These are phyloP conservation scores for Gulo gulo DNA, from an alignment of 2,113 vertebrate species.

Conservation along the genomic window DNA sequence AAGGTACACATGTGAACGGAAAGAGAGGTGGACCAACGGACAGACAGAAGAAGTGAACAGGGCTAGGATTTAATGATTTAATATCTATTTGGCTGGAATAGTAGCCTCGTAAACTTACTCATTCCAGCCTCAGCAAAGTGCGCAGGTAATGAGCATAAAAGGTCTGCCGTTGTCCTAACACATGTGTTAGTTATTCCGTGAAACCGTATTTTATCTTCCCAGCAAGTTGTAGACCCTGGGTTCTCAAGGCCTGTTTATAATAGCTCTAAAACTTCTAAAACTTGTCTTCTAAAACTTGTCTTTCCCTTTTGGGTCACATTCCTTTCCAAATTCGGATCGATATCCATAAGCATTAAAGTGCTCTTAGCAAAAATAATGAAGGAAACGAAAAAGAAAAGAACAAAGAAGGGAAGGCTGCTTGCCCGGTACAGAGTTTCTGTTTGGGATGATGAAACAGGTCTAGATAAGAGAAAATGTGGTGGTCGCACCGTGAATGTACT, in stretches of 20 bases:
- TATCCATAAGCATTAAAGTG: neutral
- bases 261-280: neutral
- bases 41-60: neutral
- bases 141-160: neutral
- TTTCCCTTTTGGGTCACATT: neutral
- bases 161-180: neutral
- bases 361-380: neutral
- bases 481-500: neutral
- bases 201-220: conserved; percentile 12
- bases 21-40: neutral
- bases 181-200: neutral
- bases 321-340: conserved; percentile 26
- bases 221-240: neutral
- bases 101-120: neutral
- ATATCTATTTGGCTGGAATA: neutral
- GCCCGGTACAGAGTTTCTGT: neutral
- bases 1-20: neutral
- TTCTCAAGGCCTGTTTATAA: neutral
- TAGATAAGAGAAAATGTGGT: neutral
- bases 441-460: neutral
- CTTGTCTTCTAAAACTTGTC: neutral
- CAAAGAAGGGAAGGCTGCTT: conserved; percentile 5
- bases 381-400: neutral
- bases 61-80: neutral
- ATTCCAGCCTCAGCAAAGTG: neutral